phyloP scores from a whole-genome alignment of 2,113 vertebrate genomes.

The Gambusia holbrooki region DNA sequence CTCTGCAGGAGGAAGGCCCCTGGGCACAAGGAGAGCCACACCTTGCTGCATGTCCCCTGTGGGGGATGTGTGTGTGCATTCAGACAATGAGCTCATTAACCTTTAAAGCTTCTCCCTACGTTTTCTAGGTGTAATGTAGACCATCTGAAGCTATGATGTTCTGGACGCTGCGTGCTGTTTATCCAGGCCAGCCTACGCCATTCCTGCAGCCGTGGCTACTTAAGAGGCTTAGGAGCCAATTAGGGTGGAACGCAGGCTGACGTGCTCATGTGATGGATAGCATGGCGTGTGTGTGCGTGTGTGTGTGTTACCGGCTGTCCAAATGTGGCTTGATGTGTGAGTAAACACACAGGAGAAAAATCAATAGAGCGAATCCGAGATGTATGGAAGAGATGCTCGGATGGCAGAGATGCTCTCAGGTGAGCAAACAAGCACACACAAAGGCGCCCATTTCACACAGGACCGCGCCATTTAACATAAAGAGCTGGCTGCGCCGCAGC shows the following conservation, averaged over 20 bases:
- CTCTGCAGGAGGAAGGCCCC: conserved; percentile 63
- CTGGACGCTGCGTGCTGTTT: conserved; percentile 54
- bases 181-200: conserved; percentile 59
- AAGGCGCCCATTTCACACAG: conserved; percentile 35
- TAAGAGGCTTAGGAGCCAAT: conserved; percentile 80
- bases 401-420: conserved; percentile 27
- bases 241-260: conserved; percentile 66
- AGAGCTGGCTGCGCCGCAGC: conserved; percentile 27
- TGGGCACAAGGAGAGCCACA: conserved; percentile 36
- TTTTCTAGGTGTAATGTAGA: conserved; percentile 10
- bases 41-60: conserved; percentile 22
- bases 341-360: conserved; percentile 38
- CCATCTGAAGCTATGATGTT: conserved; percentile 26
- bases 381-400: background rate
- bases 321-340: conserved; percentile 37
- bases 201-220: conserved; percentile 60
- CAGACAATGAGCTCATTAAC: conserved; percentile 50
- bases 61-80: conserved; percentile 14
- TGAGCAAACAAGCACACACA: conserved; percentile 59
- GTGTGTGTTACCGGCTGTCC: conserved; percentile 55
- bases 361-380: conserved; percentile 32
- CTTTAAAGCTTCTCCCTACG: conserved; percentile 21
- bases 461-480: conserved; percentile 27
- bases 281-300: conserved; percentile 63
- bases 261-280: conserved; percentile 63